These are phyloP conservation scores for Amphilophus citrinellus DNA, from an alignment of 2,113 vertebrate species.

Conservation along the genomic window DNA sequence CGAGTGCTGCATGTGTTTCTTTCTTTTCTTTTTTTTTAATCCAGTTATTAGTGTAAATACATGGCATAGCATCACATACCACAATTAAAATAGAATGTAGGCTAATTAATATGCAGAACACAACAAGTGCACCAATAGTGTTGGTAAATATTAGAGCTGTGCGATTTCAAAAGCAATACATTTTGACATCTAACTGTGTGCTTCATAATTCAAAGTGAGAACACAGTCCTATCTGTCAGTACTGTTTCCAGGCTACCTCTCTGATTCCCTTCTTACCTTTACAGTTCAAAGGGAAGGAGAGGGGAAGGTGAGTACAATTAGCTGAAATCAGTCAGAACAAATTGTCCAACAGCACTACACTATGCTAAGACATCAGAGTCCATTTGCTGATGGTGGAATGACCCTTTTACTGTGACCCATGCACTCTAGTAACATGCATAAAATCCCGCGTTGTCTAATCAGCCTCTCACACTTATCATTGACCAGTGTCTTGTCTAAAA, in stretches of 20 bases:
- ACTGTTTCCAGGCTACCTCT: conserved; percentile 67
- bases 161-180: conserved; percentile 60
- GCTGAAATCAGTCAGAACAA: conserved; percentile 81
- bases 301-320: conserved; percentile 80
- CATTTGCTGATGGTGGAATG: conserved; percentile 61
- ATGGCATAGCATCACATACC: neutral
- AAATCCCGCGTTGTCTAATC: conserved; percentile 54
- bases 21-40: neutral
- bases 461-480: conserved; percentile 41
- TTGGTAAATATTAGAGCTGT: conserved; percentile 66
- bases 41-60: conserved; percentile 17
- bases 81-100: conserved; percentile 34
- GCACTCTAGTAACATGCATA: conserved; percentile 42
- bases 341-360: conserved; percentile 72
- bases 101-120: conserved; percentile 63
- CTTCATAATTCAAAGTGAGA: conserved; percentile 79
- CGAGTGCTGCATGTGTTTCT: neutral
- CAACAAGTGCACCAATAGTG: conserved; percentile 51
- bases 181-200: conserved; percentile 71
- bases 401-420: conserved; percentile 61
- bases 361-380: conserved; percentile 60
- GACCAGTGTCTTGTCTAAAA: conserved; percentile 61
- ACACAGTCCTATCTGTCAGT: conserved; percentile 76
- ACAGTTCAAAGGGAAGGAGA: conserved; percentile 80
- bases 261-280: conserved; percentile 65